Evolutionary conservation across 2,888 invertebrate species (phyloP).

Genomic region (Agonum fuliginosum): DNA sequence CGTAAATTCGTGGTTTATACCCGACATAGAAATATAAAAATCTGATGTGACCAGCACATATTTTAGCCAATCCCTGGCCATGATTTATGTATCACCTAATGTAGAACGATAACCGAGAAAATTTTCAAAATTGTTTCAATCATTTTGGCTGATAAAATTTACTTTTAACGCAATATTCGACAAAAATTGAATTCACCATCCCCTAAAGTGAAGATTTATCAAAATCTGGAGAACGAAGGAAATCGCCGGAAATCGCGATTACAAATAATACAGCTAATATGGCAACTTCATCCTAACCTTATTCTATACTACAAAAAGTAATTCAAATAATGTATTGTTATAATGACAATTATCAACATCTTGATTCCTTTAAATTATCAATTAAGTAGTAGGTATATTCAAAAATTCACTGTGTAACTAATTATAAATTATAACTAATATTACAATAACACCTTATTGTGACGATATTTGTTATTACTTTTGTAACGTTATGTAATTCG

Average conservation of each 20-base stretch:
- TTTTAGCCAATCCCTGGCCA: neutral
- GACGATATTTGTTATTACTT: too few species aligned
- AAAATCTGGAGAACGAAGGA: constrained; percentile 2
- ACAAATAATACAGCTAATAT: too few species aligned
- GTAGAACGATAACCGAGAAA: neutral
- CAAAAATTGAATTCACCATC: constrained; percentile 3
- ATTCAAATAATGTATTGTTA: too few species aligned
- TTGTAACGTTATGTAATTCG: too few species aligned
- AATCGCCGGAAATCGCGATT: neutral
- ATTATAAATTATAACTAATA: too few species aligned
- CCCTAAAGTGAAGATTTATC: constrained; percentile 8
- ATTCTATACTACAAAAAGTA: too few species aligned
- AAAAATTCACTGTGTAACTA: too few species aligned
- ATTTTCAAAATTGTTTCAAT: neutral
- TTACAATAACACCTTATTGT: too few species aligned
- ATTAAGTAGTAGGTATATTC: too few species aligned
- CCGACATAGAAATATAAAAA: neutral
- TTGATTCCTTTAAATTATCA: too few species aligned
- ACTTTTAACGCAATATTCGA: constrained; percentile 8
- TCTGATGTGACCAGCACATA: neutral
- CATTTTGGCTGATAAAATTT: constrained; percentile 1
- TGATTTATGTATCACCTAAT: neutral
- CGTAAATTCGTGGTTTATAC: neutral
- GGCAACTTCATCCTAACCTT: too few species aligned
- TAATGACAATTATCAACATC: too few species aligned